Base-by-base conservation (phyloP, 1,140 invertebrate species). In the Drosophila melanica region DNA sequence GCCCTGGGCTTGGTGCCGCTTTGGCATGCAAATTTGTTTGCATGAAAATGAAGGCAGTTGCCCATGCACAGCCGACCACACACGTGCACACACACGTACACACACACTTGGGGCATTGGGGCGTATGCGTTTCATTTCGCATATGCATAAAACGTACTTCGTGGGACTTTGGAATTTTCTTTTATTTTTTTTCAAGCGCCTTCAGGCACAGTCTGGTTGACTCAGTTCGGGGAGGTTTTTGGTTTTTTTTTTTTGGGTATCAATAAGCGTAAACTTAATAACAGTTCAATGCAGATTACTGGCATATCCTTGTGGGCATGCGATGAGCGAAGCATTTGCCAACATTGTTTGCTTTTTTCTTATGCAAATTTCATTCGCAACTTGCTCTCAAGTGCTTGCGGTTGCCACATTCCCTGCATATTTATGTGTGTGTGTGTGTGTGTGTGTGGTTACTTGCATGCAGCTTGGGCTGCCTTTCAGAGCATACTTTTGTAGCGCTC, bases 1-100 rank as follows among this genome's bases (percentile, higher is more conserved):
- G 47, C 30, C 14, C 66, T 53, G 59, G 72, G 81, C 75, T 47
- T 44, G 70, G 18, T 51, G 60, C 67, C 75, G 82, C 82, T 87
- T 87, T 87, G 75, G 67, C 71, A 87, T 87, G 82, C 79, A 87
- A 87, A 87, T 87, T 87, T 87, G 79, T 81, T 75, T 81, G 81
- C 81, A 75, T 86, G 78, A 71, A 78, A 86, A 85, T 86, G 81
- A 85, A 85, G 81, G 81, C 81, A 67, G 70, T 65, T 55, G 66
- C 20, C 14, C 39, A 27, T 12, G 23, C n/a, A 8, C n/a, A 30
- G 11, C 12, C 37, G n/a, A 30, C 7, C 23, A 45, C 18, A 20
- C 1, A 5, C 10, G 11, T 1, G 20, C 18, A 20, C 20, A 47
- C 20, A 47, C 11, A 23, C 18, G 11, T 11, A n/a, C 12, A 2